These are phyloP conservation scores for Urechis unicinctus DNA, from an alignment of 2,888 invertebrate species.

Conservation along the genomic window DNA sequence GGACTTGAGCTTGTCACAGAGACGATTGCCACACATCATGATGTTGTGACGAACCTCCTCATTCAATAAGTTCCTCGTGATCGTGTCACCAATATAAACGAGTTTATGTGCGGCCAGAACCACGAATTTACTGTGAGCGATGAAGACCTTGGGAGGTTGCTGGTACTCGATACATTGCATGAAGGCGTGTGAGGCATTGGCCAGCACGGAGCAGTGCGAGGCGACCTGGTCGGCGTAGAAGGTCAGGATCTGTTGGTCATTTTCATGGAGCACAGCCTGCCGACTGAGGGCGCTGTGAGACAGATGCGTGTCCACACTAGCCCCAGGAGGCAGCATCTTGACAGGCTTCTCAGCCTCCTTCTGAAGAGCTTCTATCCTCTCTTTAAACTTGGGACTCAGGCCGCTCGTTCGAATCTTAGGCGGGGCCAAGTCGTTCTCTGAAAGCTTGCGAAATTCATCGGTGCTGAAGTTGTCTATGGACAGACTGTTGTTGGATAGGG, in stretches of 20 bases:
- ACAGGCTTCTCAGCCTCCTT: constrained; percentile 6
- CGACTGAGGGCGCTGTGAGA: too few relatives aligned
- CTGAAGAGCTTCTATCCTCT: constrained; percentile 10
- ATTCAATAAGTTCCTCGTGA: constrained; percentile 76
- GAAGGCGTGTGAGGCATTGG: constrained; percentile 87
- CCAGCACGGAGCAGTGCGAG: constrained; percentile 70
- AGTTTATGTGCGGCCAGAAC: constrained; percentile 88
- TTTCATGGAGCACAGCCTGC: constrained; percentile 43
- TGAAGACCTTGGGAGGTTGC: constrained; percentile 77
- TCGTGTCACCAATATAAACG: constrained; percentile 89
- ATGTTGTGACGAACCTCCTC: constrained; percentile 63
- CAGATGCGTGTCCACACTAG: background rate
- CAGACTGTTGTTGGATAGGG: too few relatives aligned
- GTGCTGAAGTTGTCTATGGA: too few relatives aligned
- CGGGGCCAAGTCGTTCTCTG: background rate
- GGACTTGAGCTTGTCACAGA: constrained; percentile 48
- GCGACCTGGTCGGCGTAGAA: constrained; percentile 84
- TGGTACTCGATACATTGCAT: constrained; percentile 52
- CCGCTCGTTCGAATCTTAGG: constrained; percentile 9
- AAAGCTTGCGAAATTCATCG: background rate
- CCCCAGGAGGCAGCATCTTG: background rate
- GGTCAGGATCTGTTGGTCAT: constrained; percentile 74
- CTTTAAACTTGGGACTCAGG: constrained; percentile 10
- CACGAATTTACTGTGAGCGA: constrained; percentile 89
- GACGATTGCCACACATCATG: constrained; percentile 38